These are phyloP conservation scores for Bacillus rossius DNA, from an alignment of 1,140 invertebrate species.

Conservation along the genomic window DNA sequence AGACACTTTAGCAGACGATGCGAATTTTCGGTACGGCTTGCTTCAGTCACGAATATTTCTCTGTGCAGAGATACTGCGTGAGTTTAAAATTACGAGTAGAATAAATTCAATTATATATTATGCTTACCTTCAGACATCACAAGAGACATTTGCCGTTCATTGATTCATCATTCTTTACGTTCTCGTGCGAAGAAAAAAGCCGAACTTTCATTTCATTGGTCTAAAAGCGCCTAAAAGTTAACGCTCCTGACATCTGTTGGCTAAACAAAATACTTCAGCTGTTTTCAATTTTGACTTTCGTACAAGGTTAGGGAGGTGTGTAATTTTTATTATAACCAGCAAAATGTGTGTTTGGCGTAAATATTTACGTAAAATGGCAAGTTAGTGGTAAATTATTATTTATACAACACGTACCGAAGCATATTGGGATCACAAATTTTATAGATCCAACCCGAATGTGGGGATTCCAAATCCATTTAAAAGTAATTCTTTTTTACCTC, in stretches of 20 bases:
- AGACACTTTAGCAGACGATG: conserved; percentile 44
- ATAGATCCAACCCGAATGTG: too few relatives aligned
- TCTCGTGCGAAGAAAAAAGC: neutral
- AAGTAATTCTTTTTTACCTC: too few relatives aligned
- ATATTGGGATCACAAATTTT: too few relatives aligned
- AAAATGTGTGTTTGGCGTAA: too few relatives aligned
- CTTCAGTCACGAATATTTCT: neutral
- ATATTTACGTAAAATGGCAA: too few relatives aligned
- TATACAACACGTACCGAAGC: too few relatives aligned
- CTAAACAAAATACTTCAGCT: neutral
- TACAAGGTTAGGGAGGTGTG: too few relatives aligned
- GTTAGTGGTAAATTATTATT: too few relatives aligned
- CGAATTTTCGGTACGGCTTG: conserved; percentile 10
- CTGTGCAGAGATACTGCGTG: neutral
- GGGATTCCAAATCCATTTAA: too few relatives aligned
- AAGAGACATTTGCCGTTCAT: conserved; percentile 6
- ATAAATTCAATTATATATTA: neutral
- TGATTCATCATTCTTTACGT: neutral
- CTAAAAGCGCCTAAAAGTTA: neutral
- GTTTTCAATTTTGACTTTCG: neutral
- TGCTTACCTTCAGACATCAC: conserved; percentile 1
- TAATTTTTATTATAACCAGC: too few relatives aligned
- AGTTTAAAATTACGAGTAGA: neutral
- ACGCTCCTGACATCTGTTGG: conserved; percentile 14
- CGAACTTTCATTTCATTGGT: conserved; percentile 3